phyloP scores from a whole-genome alignment of 2,888 invertebrate species.

The Allygus modestus region DNA sequence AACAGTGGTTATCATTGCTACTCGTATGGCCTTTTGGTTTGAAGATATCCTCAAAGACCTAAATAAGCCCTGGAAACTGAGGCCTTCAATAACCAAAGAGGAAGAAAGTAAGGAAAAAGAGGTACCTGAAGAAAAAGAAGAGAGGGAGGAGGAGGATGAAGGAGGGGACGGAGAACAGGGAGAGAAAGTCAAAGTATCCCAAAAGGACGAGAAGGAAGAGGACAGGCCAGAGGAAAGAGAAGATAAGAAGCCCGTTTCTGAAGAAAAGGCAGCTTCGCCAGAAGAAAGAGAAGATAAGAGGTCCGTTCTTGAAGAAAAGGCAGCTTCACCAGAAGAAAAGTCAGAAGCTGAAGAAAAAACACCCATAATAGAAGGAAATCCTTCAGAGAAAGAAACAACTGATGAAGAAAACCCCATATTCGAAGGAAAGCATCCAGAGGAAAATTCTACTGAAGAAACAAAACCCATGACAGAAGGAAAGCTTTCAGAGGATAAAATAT shows the following conservation, averaged over 20 bases:
- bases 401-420: too few species aligned
- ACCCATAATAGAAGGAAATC: background rate
- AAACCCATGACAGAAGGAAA: too few species aligned
- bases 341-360: background rate
- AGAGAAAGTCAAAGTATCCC: background rate
- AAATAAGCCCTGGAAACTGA: conserved; percentile 20
- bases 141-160: background rate
- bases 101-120: conserved; percentile 59
- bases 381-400: background rate
- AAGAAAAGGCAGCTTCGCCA: background rate
- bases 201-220: background rate
- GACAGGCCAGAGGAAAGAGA: background rate
- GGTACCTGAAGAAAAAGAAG: conserved; percentile 60
- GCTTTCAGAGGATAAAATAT: background rate
- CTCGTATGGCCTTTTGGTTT: conserved; percentile 67
- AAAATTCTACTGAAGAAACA: background rate
- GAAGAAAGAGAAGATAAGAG: conserved; percentile 15
- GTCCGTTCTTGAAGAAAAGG: background rate
- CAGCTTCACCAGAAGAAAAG: background rate
- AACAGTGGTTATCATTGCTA: conserved; percentile 65
- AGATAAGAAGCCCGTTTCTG: background rate
- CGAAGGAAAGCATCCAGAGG: background rate
- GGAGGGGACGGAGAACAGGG: too few species aligned
- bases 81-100: background rate
- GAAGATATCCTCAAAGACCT: conserved; percentile 63